A percentile compares a stretch with the other conserved stretches of the same genome.
Conservation (phyloP, 2,797 vertebrate species). For the Gallirallus australis region DNA sequence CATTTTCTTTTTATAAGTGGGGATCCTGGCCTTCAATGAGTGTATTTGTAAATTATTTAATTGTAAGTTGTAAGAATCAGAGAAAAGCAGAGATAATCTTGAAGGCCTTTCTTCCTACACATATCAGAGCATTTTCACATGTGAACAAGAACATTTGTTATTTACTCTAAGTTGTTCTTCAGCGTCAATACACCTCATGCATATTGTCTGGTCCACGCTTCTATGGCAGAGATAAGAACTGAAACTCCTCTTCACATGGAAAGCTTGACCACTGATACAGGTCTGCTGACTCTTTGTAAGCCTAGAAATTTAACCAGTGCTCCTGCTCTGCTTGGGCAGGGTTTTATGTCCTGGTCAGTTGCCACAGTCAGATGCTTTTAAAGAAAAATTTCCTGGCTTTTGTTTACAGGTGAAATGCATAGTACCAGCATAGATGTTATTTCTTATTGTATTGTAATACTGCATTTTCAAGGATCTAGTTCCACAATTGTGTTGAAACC, state of each 20-base stretch:
- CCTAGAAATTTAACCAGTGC: neutral
- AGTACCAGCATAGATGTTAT: neutral
- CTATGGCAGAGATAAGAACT: neutral
- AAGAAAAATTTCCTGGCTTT: neutral
- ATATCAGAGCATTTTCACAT: rapidly evolving
- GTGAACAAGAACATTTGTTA: neutral
- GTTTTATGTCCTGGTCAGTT: neutral
- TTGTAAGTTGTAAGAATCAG: neutral
- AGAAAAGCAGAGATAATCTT: neutral
- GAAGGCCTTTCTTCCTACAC: neutral
- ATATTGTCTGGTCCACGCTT: neutral
- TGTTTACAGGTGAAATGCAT: neutral
- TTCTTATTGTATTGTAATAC: neutral
- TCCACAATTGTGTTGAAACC: neutral
- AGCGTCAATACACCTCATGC: neutral
- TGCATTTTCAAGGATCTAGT: neutral
- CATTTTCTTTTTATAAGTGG: neutral
- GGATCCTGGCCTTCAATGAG: neutral
- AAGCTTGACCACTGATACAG: neutral
- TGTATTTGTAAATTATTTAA: neutral
- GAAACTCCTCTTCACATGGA: neutral
- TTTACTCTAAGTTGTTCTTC: neutral
- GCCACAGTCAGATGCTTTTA: neutral
- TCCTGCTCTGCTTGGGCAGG: neutral
- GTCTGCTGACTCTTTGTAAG: neutral